phyloP scores from a whole-genome alignment of 2,113 vertebrate species.

The Ploceus nigricollis region DNA sequence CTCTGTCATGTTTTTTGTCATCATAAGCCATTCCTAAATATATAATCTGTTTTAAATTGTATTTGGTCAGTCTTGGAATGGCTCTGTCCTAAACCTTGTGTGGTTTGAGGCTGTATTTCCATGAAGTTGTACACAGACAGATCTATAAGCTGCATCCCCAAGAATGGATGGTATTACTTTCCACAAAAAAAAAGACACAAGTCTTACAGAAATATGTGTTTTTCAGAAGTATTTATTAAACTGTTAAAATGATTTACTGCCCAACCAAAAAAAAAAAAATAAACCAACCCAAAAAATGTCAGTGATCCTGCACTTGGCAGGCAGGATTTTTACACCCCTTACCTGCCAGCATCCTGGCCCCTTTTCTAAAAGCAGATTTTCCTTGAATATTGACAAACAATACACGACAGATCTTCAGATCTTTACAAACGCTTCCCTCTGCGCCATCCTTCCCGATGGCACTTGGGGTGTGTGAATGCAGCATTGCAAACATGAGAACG shows the following conservation, averaged over 20 bases:
- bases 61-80: not conserved
- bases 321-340: not conserved
- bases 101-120: not conserved
- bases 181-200: not conserved
- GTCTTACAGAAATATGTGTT: not conserved
- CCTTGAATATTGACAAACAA: not conserved
- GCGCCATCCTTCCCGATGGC: accelerated
- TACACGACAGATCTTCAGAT: not conserved
- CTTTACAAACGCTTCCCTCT: not conserved
- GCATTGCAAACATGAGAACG: not conserved
- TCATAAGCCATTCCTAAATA: not conserved
- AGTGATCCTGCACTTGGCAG: slow-evolving; percentile 10
- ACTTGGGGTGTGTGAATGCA: not conserved
- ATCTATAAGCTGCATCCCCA: not conserved
- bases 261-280: not conserved
- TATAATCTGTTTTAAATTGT: not conserved
- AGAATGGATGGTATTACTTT: not conserved
- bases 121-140: not conserved
- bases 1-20: not conserved
- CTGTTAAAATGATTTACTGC: slow-evolving; percentile 57
- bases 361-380: not conserved
- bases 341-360: slow-evolving; percentile 5
- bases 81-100: not conserved
- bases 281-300: not conserved
- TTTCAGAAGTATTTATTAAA: slow-evolving; percentile 67